Base-by-base conservation (phyloP, 2,113 vertebrate genomes). In the Brienomyrus longianalis region DNA sequence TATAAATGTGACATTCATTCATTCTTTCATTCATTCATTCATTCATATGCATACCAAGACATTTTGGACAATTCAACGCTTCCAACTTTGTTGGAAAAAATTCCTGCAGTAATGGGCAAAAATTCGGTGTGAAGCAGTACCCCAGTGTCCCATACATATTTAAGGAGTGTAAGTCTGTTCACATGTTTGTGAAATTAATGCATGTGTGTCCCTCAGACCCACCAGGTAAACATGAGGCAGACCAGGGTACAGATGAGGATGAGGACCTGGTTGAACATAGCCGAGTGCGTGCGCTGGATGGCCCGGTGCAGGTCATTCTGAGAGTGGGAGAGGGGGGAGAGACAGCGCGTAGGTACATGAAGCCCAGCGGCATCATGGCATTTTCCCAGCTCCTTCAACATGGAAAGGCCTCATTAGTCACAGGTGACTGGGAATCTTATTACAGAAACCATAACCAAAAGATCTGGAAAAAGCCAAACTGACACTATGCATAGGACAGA, bases 201-300 rank as follows among this genome's bases (percentile, higher is more conserved):
- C 39, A 39, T 47, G 39, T 88, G 47, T 51, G 48, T 86, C 21
- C 13, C 9, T 31, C 47, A 86, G 91, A 95, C 96, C 90, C 90
- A 97, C 96, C 96, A 97, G 70, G 96, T 97, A 92, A 97, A 97
- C 96, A 97, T 97, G 92, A 97, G 96, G 92, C 96, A 97, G 89
- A 96, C 94, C 88, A 97, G 94, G 3, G 96, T 97, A 92, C 96
- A 96, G 94, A 97, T 96, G 90, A 97, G 96, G 90, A 97, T 97
- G 92, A 97, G 95, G 91, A 97, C 96, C 93, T 97, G 96, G 93
- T 97, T 97, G 92, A 96, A 97, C 96, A 97, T 97, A 92, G 96
- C 96, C 0, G 96, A 97, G 91, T 97, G 96, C 0, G 96, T 97
- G 62, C 96, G 93, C 95, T 97, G 96, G 91, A 97, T 97, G 0